A percentile compares a stretch with the other conserved stretches of the same genome.
These are phyloP conservation scores for Epinephelus moara DNA, from an alignment of 2,113 vertebrate species.

Conservation along the genomic window DNA sequence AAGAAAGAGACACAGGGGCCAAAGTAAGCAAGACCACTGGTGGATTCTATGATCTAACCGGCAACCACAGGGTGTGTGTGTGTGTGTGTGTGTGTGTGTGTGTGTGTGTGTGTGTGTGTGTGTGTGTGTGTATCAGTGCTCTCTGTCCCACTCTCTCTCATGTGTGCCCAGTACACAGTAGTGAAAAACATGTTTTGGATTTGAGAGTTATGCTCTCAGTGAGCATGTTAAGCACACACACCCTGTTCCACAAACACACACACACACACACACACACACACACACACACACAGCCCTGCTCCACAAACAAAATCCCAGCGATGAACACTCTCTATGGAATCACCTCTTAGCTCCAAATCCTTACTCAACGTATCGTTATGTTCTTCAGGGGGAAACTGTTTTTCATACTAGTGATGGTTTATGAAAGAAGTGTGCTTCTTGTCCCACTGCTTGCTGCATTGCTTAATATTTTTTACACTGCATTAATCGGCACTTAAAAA, in stretches of 20 bases:
- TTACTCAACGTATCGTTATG: conserved; percentile 11
- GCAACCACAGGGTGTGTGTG: conserved; percentile 9
- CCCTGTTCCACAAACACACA: background rate
- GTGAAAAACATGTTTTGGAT: conserved; percentile 76
- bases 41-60: conserved; percentile 48
- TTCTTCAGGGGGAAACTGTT: background rate
- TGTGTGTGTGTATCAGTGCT: background rate
- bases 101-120: no score
- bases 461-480: background rate
- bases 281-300: conserved; percentile 1
- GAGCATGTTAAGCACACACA: conserved; percentile 32
- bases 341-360: conserved; percentile 26
- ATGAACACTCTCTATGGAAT: background rate
- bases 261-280: background rate
- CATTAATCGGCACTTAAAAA: no score
- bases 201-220: conserved; percentile 32
- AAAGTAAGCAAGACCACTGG: conserved; percentile 70
- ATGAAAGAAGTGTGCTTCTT: background rate
- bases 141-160: conserved; percentile 21
- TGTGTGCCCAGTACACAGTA: conserved; percentile 49
- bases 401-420: conserved; percentile 5
- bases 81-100: conserved; percentile 7
- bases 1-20: conserved; percentile 53
- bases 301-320: conserved; percentile 44
- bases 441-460: background rate